Evolutionary conservation across 2,888 invertebrate genomes (phyloP).

Genomic region (Idaea aversata): DNA sequence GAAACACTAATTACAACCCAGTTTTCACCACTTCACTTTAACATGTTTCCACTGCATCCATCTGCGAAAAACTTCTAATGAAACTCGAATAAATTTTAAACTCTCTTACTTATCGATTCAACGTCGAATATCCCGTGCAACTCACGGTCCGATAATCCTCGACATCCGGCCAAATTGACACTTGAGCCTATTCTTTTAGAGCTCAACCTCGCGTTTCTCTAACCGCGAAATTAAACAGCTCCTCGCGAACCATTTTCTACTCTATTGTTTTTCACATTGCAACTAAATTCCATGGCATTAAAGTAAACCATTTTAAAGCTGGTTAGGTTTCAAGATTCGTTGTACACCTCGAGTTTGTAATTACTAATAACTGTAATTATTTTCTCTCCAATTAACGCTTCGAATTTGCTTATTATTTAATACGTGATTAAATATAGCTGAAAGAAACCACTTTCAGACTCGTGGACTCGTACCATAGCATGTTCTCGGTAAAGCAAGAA

Average conservation of each 20-base stretch:
- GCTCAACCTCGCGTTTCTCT: slow-evolving; percentile 42
- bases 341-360: slow-evolving; percentile 57
- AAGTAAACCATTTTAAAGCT: slow-evolving; percentile 45
- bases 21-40: slow-evolving; percentile 62
- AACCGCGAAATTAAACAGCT: slow-evolving; percentile 40
- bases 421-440: slow-evolving; percentile 23
- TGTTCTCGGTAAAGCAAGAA: slow-evolving; percentile 16
- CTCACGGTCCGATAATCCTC: slow-evolving; percentile 21
- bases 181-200: slow-evolving; percentile 44
- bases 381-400: slow-evolving; percentile 44
- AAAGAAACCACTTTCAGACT: slow-evolving; percentile 12
- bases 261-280: slow-evolving; percentile 37
- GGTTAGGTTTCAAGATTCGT: slow-evolving; percentile 57
- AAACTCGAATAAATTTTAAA: slow-evolving; percentile 46
- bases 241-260: slow-evolving; percentile 44
- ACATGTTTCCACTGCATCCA: slow-evolving; percentile 55
- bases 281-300: slow-evolving; percentile 36
- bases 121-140: slow-evolving; percentile 44
- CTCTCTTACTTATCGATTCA: slow-evolving; percentile 42
- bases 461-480: background rate
- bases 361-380: slow-evolving; percentile 63
- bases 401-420: slow-evolving; percentile 38
- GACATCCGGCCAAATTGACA: slow-evolving; percentile 43
- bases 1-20: slow-evolving; percentile 70
- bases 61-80: slow-evolving; percentile 44